Base-by-base conservation (phyloP, 1,140 invertebrate genomes). In the Papilio polytes region DNA sequence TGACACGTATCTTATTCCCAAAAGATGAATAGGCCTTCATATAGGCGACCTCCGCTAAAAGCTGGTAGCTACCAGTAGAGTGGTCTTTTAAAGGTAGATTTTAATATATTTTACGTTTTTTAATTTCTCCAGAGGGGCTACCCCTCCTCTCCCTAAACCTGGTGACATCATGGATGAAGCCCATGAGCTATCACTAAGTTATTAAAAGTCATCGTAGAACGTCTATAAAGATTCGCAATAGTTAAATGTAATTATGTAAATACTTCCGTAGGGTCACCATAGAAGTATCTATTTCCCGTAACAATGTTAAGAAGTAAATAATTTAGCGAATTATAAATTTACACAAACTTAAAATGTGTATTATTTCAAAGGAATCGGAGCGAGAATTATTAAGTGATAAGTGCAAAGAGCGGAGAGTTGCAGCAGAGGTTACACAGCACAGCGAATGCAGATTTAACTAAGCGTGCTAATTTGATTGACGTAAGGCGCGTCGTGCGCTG, bases 301-400 rank as follows among this genome's bases (percentile, higher is more conserved):
- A 56, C 18, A 51, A 18, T 51, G 48, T 51, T 8, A 18, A 20
- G 4, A 20, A 56, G 53, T 20, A 20, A 56, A 20, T 56, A 20
- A 56, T 56, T 56, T 56, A 8, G 1, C 3, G 18, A 56, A 56
- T 20, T 56, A 18, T 51, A 6, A 51, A 6, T 15, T 51, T 18
- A 6, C 4, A 9, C n/a, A 56, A 56, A 56, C 7, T 10, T 18
- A 56, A 56, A 41, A n/a, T 18, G 59, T 63, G 59, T 63, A 3
- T 63, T 13, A 70, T 70, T 6, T 31, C 63, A 70, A 20, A 31
- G 22, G 26, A 70, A 70, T 70, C 31, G 63, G 63, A 70, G 26
- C 63, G 63, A 31, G 63, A 70, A 70, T 31, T 70, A 70, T 70
- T 70, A 70, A 70, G 26, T 70, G 63, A 70, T 70, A 70, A 70